Percentiles rank a stretch among this genome's conserved stretches.
Conservation (phyloP, 1,140 invertebrate genomes). For the Cotesia chilonis region DNA sequence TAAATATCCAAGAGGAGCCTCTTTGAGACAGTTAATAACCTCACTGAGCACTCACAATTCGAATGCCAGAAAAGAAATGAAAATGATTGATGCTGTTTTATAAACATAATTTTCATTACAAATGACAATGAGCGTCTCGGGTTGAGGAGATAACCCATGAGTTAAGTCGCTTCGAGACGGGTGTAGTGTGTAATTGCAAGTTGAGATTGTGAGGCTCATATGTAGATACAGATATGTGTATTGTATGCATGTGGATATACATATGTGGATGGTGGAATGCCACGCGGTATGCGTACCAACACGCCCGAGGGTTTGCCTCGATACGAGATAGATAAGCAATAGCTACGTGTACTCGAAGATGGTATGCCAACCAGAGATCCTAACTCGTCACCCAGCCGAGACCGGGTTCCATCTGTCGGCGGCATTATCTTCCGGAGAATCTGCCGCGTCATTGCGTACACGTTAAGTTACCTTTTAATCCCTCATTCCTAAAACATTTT, state of each 20-base stretch:
- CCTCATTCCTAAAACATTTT: constrained; percentile 3
- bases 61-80: constrained; percentile 7
- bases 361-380: constrained; percentile 46
- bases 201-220: constrained; percentile 12
- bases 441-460: constrained; percentile 49
- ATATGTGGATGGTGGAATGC: constrained; percentile 52
- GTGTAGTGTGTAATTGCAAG: constrained; percentile 19
- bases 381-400: constrained; percentile 43
- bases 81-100: constrained; percentile 25
- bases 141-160: neutral
- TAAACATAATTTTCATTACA: neutral
- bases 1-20: neutral
- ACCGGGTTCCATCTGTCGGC: constrained; percentile 46
- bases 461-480: constrained; percentile 34
- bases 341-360: constrained; percentile 38
- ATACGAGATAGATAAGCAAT: constrained; percentile 34
- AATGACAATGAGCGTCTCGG: neutral
- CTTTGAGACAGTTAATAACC: constrained; percentile 12
- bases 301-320: constrained; percentile 42
- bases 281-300: constrained; percentile 48
- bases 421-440: constrained; percentile 45
- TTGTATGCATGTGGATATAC: constrained; percentile 40
- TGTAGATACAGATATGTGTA: constrained; percentile 19
- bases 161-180: constrained; percentile 16
- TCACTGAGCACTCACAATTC: constrained; percentile 22